phyloP scores from a whole-genome alignment of 1,140 invertebrate species.

The Anastrepha ludens region DNA sequence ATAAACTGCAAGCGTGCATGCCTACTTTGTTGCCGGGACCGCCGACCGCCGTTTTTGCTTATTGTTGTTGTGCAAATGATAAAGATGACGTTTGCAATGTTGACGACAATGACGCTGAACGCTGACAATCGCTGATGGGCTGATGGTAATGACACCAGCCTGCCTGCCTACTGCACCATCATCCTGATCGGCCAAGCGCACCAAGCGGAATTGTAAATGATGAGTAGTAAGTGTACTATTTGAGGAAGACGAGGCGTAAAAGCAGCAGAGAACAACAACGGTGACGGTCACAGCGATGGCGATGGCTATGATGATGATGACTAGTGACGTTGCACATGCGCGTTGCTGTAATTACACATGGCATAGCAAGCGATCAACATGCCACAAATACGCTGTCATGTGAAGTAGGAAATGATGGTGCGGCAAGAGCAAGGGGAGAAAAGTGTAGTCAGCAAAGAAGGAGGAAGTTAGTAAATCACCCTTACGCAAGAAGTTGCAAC shows the following conservation, averaged over 20 bases:
- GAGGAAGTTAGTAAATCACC: slow-evolving; percentile 41
- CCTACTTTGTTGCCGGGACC: background rate
- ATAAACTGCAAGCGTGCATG: background rate
- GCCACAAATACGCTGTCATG: background rate
- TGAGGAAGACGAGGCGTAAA: too few relatives aligned
- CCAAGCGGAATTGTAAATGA: background rate
- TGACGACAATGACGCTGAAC: slow-evolving; percentile 33
- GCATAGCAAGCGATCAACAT: slow-evolving; percentile 6
- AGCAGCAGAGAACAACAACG: background rate
- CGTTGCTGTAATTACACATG: slow-evolving; percentile 54
- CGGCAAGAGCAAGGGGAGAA: background rate
- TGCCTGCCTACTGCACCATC: background rate
- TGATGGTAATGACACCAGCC: slow-evolving; percentile 48
- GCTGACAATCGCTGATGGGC: slow-evolving; percentile 35
- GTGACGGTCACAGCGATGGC: background rate
- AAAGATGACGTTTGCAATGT: slow-evolving; percentile 47
- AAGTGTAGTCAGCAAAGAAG: background rate
- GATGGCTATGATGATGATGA: slow-evolving; percentile 63
- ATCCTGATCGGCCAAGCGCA: background rate
- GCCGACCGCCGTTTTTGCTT: background rate
- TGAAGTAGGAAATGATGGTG: slow-evolving; percentile 36
- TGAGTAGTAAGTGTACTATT: background rate
- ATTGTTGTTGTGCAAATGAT: slow-evolving; percentile 45
- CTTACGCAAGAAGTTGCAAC: background rate
- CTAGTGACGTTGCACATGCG: slow-evolving; percentile 71